Base-by-base conservation (phyloP, 2,888 invertebrate genomes). In the Hirtodrosophila alboralis region DNA sequence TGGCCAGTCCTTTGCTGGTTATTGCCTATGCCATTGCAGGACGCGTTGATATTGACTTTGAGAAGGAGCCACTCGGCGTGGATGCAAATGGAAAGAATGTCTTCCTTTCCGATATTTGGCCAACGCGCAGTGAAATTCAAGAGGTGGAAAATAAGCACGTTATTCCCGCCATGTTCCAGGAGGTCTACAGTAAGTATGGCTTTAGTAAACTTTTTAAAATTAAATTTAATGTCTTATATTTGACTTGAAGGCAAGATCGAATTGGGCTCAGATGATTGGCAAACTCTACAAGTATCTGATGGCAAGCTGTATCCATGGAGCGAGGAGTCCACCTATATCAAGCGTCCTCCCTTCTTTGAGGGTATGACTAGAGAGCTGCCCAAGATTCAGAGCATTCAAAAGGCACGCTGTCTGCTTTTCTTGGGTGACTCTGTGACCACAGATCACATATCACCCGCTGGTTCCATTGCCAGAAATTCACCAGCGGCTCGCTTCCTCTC, bases 371-470 rank as follows among this genome's bases (percentile, higher is more conserved):
- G 75, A 1, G 71, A 87, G 6, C 71, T 96, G 33, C 94, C 95
- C 0, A 83, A 91, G 1, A 89, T 92, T 0, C 90, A 92, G 58
- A 91, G 93, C 7, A 93, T 98, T 18, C 90, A 91, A 18, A 92
- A 94, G 61, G 98, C 98, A 0, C 92, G 95, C 34, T 97, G 96
- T 30, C 91, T 99, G 16, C 92, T 99, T 0, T 94, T 95, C 84
- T 92, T 99, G 62, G 97, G 97, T 0, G 99, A 99, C 91, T 98
- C 98, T 0, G 98, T 99, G 5, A 99, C 99, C 21, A 99, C 99
- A 0, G 99, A 99, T 92, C 99, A 99, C 91, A 99, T 99, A 69
- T 98, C 98, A 1, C 99, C 99, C 0, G 99, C 99, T 13, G 99
- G 99, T 3, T 97, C 98, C 56, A 99, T 99, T 84, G 97, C 98